Base-by-base conservation (phyloP, 2,797 vertebrate genomes). In the Lerista edwardsae region DNA sequence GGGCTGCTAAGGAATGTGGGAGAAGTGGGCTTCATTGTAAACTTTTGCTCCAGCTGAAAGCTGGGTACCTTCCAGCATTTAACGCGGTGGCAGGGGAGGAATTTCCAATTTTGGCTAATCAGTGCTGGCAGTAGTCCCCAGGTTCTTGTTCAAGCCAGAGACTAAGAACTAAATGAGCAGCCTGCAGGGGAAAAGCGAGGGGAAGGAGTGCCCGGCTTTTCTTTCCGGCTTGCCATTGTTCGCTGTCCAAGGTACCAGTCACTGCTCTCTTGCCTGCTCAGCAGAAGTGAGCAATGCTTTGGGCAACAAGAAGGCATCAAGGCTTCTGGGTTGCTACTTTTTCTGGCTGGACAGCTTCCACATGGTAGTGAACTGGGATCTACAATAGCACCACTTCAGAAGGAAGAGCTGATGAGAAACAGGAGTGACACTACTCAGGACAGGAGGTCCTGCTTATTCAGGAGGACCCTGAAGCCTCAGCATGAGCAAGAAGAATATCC, bases 181-280 rank as follows among this genome's bases (percentile, higher is more conserved):
- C 47, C 47, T 51, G 12, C 8, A 51, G 7, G 51, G 19, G 15
- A 55, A 15, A 17, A 1, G 14, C 51, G 19, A 3, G 15, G 51
- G 3, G 51, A 55, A 10, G 12, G 19, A 11, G 68, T 25, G 36
- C 21, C 10, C 4, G 9, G 19, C 44, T 9, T 7, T 79, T 34
- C 21, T 14, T 6, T 17, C 75, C 17, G 0, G 47, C 47, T 51
- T 51, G 7, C 1, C n/a, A 3, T 10, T 6, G 10, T 80, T 80
- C 84, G 84, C 84, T 86, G 84, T 86, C 84, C 84, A 86, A 69
- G 84, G 84, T 86, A 76, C 79, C 73, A 68, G 51, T 36, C 9
- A 1, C 74, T 61, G 36, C 51, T 9, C 11, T 39, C n/a, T 57
- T 34, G 12, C 65, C 41, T 36, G 31, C 44, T 34, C 34, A 44